Conservation (phyloP, 2,888 invertebrate genomes). For the Acrocyrtus sp. region DNA sequence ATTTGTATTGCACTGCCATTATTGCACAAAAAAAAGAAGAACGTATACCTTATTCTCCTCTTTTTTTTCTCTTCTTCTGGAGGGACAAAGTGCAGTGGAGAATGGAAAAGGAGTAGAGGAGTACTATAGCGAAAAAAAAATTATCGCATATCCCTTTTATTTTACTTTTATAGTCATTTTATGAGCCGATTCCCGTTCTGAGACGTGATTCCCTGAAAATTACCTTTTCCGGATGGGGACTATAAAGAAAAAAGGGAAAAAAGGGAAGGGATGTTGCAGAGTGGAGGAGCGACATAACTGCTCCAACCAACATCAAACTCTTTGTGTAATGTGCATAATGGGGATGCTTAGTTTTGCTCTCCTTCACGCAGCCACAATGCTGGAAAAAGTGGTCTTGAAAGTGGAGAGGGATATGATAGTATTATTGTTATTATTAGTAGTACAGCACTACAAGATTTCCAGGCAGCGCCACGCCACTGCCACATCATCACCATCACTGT, state of each 20-base stretch:
- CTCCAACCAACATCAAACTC: too few species aligned
- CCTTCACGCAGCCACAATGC: constrained; percentile 12
- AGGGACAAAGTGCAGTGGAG: not conserved
- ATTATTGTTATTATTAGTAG: constrained; percentile 46
- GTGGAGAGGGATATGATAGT: constrained; percentile 30
- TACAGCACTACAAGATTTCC: constrained; percentile 33
- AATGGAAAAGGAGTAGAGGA: constrained; percentile 5
- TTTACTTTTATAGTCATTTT: constrained; percentile 62
- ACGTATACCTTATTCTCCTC: not conserved
- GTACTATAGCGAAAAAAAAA: too few species aligned
- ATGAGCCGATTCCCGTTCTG: constrained; percentile 63
- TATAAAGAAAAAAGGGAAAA: constrained; percentile 33
- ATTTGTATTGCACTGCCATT: not conserved
- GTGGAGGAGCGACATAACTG: not conserved
- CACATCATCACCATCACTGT: constrained; percentile 4
- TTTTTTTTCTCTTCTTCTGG: not conserved
- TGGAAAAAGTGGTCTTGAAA: constrained; percentile 14
- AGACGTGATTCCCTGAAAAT: constrained; percentile 62
- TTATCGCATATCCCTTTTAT: constrained; percentile 62
- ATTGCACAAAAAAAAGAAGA: not conserved
- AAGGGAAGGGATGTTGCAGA: not conserved
- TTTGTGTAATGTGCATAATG: too few species aligned
- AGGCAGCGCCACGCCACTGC: too few species aligned
- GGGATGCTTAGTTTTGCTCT: not conserved
- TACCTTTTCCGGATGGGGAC: constrained; percentile 59